phyloP scores from a whole-genome alignment of 2,113 vertebrate genomes.

The Rafetus swinhoei region DNA sequence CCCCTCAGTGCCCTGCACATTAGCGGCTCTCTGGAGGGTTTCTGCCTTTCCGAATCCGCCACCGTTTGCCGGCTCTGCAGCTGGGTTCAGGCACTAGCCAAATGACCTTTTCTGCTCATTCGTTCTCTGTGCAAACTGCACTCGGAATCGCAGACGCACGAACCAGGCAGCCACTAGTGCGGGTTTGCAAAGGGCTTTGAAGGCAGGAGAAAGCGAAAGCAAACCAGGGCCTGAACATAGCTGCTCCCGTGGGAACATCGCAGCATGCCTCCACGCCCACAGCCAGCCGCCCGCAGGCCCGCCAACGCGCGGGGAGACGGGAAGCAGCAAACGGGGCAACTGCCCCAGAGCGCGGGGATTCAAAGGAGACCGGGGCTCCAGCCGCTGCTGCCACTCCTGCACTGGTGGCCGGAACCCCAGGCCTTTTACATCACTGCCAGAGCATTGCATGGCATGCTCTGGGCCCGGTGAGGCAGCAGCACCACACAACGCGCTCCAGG shows the following conservation, averaged over 20 bases:
- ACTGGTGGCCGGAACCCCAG: too few relatives aligned
- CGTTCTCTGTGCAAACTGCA: neutral
- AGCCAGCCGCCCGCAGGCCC: too few relatives aligned
- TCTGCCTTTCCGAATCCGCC: constrained; percentile 17
- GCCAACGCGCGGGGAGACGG: too few relatives aligned
- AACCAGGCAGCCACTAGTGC: neutral
- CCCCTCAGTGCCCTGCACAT: neutral
- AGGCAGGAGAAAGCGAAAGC: neutral
- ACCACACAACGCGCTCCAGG: too few relatives aligned
- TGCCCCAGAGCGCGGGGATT: too few relatives aligned
- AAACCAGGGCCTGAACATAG: constrained; percentile 33
- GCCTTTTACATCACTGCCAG: too few relatives aligned
- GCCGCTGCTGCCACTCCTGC: too few relatives aligned
- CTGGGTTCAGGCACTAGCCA: constrained; percentile 14
- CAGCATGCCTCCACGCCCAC: too few relatives aligned
- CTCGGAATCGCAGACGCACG: neutral
- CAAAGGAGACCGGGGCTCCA: too few relatives aligned
- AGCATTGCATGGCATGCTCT: too few relatives aligned
- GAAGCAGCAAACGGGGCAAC: too few relatives aligned
- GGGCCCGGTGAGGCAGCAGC: too few relatives aligned
- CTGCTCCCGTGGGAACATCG: neutral
- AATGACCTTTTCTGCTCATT: constrained; percentile 1
- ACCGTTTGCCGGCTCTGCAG: constrained; percentile 35
- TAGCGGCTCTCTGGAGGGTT: constrained; percentile 42
- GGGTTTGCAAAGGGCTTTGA: neutral